Base-by-base conservation (phyloP, 2,888 invertebrate species). In the Saturnia japonica region DNA sequence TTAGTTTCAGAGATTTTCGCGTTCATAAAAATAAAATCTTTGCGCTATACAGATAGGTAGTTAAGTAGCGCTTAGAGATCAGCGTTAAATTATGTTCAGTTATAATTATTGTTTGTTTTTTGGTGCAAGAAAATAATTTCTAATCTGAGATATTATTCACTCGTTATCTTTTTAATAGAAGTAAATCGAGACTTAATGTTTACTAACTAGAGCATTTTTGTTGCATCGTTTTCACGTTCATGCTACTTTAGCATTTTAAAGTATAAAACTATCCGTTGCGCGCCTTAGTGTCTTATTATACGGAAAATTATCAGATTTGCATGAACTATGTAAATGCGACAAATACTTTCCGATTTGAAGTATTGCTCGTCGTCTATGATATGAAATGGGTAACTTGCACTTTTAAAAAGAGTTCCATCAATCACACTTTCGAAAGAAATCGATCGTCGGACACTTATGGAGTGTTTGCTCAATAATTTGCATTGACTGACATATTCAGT, bases 371-470 rank as follows among this genome's bases (percentile, higher is more conserved):
- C 57, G 64, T 40, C 40, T 40, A 16, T 64, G 64, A 34, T 22
- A 19, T 54, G 54, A 54, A 40, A 62, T 62, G 3, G 40, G 40
- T 34, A 64, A 64, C 64, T 64, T 40, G 64, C 64, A 64, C 57
- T 60, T 60, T 60, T 60, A 60, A 12, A 57, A 28, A 25, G 57
- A 57, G 12, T 25, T 28, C 9, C 2, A 16, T 1, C 64, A 40
- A 2, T 40, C n/a, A 28, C n/a, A 40, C 64, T 64, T 64, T 64
- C 64, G 64, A 64, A 40, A 64, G 64, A 64, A 40, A 64, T 40
- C 64, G 34, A 64, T 40, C 9, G 57, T 40, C 64, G n/a, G 8
- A 40, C 19, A 40, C n/a, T 60, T 25, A n/a, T n/a, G n/a, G 57
- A 64, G 7, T 64, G 64, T 64, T 40, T 64, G 40, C 34, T 64